A percentile compares a stretch with the other conserved stretches of the same genome.
These are phyloP conservation scores for Elegia similella DNA, from an alignment of 2,888 invertebrate species.

Conservation along the genomic window DNA sequence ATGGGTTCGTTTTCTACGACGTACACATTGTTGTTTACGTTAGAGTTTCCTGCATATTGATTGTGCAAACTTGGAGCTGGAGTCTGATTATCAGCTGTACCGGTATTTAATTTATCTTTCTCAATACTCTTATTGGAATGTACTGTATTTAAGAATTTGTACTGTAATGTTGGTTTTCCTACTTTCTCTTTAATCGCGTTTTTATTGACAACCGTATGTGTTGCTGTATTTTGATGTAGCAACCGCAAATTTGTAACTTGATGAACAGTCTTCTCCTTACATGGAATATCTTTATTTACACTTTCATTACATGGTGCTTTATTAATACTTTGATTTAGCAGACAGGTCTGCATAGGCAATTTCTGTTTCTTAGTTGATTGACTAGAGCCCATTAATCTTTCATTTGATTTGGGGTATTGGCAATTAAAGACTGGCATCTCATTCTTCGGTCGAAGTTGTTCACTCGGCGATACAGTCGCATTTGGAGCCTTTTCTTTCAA, in stretches of 20 bases:
- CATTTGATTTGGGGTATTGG: not conserved
- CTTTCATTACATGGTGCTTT: not conserved
- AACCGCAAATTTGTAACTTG: not conserved
- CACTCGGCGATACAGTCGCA: not conserved
- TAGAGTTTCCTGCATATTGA: not conserved
- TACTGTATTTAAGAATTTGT: not conserved
- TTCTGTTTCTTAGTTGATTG: not conserved
- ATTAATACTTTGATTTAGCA: not conserved
- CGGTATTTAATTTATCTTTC: not conserved
- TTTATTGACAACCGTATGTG: not conserved
- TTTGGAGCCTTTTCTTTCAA: constrained; percentile 2
- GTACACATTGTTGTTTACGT: constrained; percentile 18
- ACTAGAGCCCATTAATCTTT: not conserved
- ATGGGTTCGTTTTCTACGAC: constrained; percentile 20
- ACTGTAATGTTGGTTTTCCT: not conserved
- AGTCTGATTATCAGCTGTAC: not conserved
- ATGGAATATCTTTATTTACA: not conserved
- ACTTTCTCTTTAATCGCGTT: not conserved
- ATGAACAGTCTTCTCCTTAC: not conserved
- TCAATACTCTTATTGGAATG: not conserved
- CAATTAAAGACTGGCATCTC: not conserved
- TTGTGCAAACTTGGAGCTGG: not conserved
- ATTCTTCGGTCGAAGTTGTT: not conserved
- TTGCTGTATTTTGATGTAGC: not conserved
- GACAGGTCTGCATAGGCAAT: not conserved